Conservation (phyloP, 2,797 vertebrate genomes). For the Gambusia yucatana region DNA sequence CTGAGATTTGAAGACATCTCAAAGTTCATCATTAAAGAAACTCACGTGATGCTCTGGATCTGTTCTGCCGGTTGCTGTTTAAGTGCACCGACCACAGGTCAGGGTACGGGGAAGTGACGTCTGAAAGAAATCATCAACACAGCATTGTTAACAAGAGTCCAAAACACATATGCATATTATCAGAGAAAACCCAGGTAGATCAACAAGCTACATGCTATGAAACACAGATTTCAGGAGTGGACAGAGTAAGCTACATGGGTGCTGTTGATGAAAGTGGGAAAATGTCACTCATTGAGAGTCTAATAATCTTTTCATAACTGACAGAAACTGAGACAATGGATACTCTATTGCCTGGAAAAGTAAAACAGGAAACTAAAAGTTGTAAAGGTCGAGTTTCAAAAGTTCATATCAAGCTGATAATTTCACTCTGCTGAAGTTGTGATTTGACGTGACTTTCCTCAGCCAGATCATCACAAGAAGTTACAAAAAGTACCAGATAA, state of each 20-base stretch:
- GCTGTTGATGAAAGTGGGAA: neutral
- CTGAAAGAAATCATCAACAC: constrained; percentile 70
- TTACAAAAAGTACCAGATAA: neutral
- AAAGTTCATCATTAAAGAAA: constrained; percentile 55
- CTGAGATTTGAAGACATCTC: constrained; percentile 61
- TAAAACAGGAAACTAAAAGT: neutral
- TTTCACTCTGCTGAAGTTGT: neutral
- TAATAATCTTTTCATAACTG: neutral
- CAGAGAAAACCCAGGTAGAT: constrained; percentile 45
- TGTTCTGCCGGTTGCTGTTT: constrained; percentile 93
- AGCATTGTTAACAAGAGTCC: constrained; percentile 61
- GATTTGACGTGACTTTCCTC: neutral
- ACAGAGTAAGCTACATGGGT: constrained; percentile 19
- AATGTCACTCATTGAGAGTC: neutral
- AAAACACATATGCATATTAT: constrained; percentile 47
- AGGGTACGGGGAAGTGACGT: constrained; percentile 92
- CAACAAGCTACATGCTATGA: constrained; percentile 46
- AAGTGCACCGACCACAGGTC: constrained; percentile 93
- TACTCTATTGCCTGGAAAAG: neutral
- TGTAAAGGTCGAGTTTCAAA: neutral
- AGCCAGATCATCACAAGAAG: neutral
- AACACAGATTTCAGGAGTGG: constrained; percentile 37
- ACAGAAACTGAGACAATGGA: neutral
- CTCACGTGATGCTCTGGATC: constrained; percentile 91
- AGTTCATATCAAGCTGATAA: neutral